Evolutionary conservation across 2,888 invertebrate species (phyloP), one percentile per base, ranked within the genome.

Genomic region (Caenorhabditis panamensis): DNA sequence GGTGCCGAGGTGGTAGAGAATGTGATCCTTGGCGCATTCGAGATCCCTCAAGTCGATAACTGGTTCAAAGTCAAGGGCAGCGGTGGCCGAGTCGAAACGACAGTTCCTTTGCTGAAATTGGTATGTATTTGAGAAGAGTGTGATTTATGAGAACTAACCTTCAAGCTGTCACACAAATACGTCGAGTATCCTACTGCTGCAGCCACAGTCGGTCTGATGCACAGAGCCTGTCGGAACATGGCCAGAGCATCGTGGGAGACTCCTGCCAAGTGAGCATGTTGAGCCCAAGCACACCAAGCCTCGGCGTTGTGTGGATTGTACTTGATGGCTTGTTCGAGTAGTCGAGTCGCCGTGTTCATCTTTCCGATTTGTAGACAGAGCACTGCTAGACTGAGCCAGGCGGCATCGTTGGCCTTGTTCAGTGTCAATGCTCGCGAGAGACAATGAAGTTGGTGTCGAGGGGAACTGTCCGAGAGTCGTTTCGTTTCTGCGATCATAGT

Each of bases 261-360:
- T 6, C 26, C 41, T 6, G 56, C 36, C 1, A 66, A 9, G 36
- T 83, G 80, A 11, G 85, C 85, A 22, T 78, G 68, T 13, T 64
- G 64, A 8, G 85, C 82, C 83, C 83, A 85, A 2, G 71, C 61
- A 44, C 83, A 82, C 85, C 85, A 85, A 0, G 80, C 81, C 37
- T 75, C 73, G 6, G 82, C 71, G 64, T 79, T 82, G 26, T 84
- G 73, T n/a, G 85, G 84, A 59, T 85, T 80, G 72, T 79, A 76
- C 24, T 83, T 84, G 64, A 85, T 63, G 1, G 77, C 56, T 20
- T 72, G 78, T 49, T 85, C 85, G 18, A 84, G 56, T 1, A 68
- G 53, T 9, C 62, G 37, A 16, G 71, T 63, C 16, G 83, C 69
- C 36, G 63, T 61, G 16, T 56, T 44, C 36, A 69, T 66, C 75